Percentiles rank a stretch among this genome's conserved stretches.
Conservation (phyloP, 2,888 invertebrate species). For the Cataglyphis altisquamis region DNA sequence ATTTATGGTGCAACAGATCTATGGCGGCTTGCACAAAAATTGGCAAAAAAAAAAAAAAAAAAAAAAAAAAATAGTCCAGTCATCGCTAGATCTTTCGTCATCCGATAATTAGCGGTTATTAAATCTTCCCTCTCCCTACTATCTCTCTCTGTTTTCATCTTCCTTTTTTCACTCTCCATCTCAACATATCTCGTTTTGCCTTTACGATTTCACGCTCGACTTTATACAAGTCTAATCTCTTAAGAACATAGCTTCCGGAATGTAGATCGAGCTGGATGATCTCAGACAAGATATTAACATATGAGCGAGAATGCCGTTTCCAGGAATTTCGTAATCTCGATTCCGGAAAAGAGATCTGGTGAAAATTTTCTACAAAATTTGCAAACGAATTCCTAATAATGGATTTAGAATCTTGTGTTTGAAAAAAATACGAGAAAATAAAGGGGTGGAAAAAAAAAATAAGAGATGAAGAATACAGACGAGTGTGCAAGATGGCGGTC, state of each 20-base stretch:
- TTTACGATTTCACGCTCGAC: conserved; percentile 59
- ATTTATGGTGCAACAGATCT: neutral
- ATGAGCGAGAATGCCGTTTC: conserved; percentile 32
- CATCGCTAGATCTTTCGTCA: conserved; percentile 31
- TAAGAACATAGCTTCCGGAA: conserved; percentile 51
- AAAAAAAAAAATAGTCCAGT: neutral
- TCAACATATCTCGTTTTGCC: conserved; percentile 40
- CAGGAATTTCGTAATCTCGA: conserved; percentile 3
- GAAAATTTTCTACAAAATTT: neutral
- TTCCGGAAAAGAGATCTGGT: neutral
- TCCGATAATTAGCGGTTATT: conserved; percentile 45
- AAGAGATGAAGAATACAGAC: neutral
- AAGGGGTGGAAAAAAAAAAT: neutral
- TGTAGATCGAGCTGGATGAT: neutral
- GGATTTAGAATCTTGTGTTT: neutral
- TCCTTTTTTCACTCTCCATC: conserved; percentile 18
- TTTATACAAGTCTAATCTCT: conserved; percentile 43
- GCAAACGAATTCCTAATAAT: neutral
- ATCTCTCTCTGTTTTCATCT: neutral
- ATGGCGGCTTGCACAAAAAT: neutral
- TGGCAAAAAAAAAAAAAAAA: conserved; percentile 15
- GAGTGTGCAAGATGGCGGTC: conserved; percentile 16
- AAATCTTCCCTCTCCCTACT: neutral
- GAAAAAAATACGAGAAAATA: neutral
- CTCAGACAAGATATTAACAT: conserved; percentile 7